Conservation (phyloP, 1,140 invertebrate species). For the Hormaphis cornu region DNA sequence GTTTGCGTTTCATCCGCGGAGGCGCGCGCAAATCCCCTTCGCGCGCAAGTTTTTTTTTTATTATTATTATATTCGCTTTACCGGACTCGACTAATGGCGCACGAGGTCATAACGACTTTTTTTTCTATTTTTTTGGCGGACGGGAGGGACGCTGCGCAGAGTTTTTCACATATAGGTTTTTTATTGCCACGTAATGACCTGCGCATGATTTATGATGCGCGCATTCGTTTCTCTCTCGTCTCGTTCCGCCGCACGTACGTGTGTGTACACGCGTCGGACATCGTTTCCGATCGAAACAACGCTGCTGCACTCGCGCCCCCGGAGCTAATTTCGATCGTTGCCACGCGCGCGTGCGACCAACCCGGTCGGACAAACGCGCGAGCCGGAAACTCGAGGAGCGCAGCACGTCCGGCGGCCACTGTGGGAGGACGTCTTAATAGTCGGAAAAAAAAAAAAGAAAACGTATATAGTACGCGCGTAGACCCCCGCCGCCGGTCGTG, state of each 20-base stretch:
- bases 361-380: not conserved
- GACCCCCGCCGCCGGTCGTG: too few species aligned
- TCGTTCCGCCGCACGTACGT: not conserved
- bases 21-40: not conserved
- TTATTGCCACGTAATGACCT: slow-evolving; percentile 31
- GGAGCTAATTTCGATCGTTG: slow-evolving; percentile 4
- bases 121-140: not conserved
- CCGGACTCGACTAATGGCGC: slow-evolving; percentile 31
- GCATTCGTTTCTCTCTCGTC: slow-evolving; percentile 2
- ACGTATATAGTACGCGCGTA: too few species aligned
- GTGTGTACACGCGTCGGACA: not conserved
- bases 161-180: slow-evolving; percentile 27
- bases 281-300: slow-evolving; percentile 25
- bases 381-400: too few species aligned
- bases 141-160: too few species aligned
- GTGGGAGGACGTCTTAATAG: too few species aligned
- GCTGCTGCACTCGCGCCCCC: too few species aligned
- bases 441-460: too few species aligned
- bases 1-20: not conserved
- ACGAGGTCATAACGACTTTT: slow-evolving; percentile 28
- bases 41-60: slow-evolving; percentile 9
- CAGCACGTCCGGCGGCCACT: too few species aligned
- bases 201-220: slow-evolving; percentile 23
- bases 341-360: not conserved
- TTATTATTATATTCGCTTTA: too few species aligned